phyloP scores from a whole-genome alignment of 2,113 vertebrate genomes.

The Spea bombifrons region DNA sequence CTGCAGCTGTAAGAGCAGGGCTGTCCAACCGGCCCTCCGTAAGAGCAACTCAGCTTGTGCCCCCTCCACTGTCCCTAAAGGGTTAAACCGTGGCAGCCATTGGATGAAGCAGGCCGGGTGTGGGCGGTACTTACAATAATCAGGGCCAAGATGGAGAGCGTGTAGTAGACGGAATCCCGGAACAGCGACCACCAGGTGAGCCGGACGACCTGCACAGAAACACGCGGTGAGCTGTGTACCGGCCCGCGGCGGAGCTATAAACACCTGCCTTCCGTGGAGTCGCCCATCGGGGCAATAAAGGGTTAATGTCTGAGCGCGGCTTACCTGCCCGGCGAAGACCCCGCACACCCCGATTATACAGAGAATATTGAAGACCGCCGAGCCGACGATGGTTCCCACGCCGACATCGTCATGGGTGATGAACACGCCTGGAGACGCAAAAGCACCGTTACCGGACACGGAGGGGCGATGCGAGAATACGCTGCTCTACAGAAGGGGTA shows the following conservation, averaged over 20 bases:
- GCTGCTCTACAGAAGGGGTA: too few species aligned
- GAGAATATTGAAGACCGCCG: constrained; percentile 95
- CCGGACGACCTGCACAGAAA: constrained; percentile 78
- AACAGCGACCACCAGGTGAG: constrained; percentile 93
- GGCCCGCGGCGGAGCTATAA: too few species aligned
- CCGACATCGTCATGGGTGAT: constrained; percentile 97
- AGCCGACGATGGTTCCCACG: constrained; percentile 95
- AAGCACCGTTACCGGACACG: too few species aligned
- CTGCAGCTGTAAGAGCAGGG: too few species aligned
- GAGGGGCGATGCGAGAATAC: too few species aligned
- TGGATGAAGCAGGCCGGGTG: too few species aligned
- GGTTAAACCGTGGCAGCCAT: too few species aligned
- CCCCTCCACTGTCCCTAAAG: too few species aligned
- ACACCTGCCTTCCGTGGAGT: too few species aligned
- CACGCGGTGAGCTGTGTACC: not conserved
- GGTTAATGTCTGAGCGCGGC: constrained; percentile 27
- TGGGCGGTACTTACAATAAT: constrained; percentile 79
- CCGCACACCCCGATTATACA: constrained; percentile 97
- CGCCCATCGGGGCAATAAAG: too few species aligned
- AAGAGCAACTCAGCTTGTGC: too few species aligned
- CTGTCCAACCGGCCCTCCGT: too few species aligned
- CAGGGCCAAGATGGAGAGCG: constrained; percentile 80
- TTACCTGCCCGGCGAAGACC: constrained; percentile 92
- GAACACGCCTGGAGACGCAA: constrained; percentile 81
- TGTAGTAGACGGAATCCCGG: constrained; percentile 92